Conservation (phyloP, 2,113 vertebrate genomes). For the Psettodes erumei region DNA sequence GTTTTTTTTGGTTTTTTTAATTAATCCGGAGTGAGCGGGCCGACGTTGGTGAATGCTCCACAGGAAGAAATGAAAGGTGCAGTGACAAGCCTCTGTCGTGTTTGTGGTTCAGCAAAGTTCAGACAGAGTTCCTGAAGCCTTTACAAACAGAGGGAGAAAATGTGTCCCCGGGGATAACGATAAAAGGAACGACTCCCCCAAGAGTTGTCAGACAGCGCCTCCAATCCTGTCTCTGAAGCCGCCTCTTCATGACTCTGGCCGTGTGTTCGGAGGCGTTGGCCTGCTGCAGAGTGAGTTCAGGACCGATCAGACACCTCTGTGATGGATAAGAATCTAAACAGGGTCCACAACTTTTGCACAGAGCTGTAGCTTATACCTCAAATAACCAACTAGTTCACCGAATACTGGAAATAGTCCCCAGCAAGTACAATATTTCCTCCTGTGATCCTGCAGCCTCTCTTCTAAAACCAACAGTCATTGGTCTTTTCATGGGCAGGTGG, state of each 20-base stretch:
- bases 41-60: background rate
- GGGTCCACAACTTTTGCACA: background rate
- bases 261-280: background rate
- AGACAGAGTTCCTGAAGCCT: slow-evolving; percentile 43
- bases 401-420: background rate
- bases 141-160: background rate
- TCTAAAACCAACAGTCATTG: too few species aligned
- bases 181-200: background rate
- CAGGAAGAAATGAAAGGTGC: background rate
- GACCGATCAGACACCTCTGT: background rate
- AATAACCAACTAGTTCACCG: background rate
- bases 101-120: slow-evolving; percentile 32
- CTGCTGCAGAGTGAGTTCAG: background rate
- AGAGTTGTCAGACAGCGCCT: background rate
- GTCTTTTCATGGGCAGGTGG: too few species aligned
- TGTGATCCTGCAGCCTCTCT: too few species aligned
- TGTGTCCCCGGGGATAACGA: background rate
- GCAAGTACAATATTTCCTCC: too few species aligned
- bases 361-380: background rate
- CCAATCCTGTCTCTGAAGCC: background rate
- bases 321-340: background rate
- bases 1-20: background rate
- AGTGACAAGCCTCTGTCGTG: background rate
- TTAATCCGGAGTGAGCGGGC: background rate
- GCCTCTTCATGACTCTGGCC: background rate